Conservation (phyloP, 1,140 invertebrate genomes). For the Panagrolaimus sp. region DNA sequence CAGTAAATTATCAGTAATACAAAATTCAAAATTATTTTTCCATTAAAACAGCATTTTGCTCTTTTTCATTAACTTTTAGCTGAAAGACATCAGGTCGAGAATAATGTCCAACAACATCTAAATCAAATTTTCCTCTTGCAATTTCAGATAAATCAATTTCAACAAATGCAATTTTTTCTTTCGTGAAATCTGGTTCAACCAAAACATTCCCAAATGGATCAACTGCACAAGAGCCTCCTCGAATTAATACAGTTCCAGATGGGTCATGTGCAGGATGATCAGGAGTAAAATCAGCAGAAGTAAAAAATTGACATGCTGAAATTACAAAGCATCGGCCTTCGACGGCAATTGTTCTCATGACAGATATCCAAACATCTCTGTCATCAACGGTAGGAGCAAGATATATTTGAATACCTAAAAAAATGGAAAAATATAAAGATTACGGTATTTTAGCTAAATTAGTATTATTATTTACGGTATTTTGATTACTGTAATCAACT, state of each 20-base stretch:
- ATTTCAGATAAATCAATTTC: conserved; percentile 47
- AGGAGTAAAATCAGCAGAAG: conserved; percentile 33
- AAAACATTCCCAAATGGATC: conserved; percentile 46
- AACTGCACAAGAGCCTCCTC: conserved; percentile 52
- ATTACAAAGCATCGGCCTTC: conserved; percentile 52
- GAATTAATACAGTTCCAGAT: conserved; percentile 34
- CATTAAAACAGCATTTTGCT: conserved; percentile 24
- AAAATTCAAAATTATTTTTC: neutral
- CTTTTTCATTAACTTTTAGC: conserved; percentile 43
- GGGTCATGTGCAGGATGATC: conserved; percentile 37
- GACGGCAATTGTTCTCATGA: conserved; percentile 48
- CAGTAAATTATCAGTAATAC: neutral
- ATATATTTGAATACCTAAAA: conserved; percentile 48
- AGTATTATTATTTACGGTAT: too few species aligned
- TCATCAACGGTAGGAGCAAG: conserved; percentile 53
- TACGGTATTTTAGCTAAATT: neutral
- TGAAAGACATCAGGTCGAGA: conserved; percentile 49
- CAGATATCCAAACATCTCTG: conserved; percentile 48
- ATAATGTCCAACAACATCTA: conserved; percentile 52
- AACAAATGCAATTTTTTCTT: conserved; percentile 30
- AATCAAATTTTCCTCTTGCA: conserved; percentile 48
- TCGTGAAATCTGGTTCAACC: conserved; percentile 44
- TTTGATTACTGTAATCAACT: too few species aligned
- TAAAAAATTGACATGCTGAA: conserved; percentile 49
- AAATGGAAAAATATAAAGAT: neutral